A percentile compares a stretch with the other conserved stretches of the same genome.
Conservation (phyloP, 2,113 vertebrate genomes). For the Petaurus breviceps region DNA sequence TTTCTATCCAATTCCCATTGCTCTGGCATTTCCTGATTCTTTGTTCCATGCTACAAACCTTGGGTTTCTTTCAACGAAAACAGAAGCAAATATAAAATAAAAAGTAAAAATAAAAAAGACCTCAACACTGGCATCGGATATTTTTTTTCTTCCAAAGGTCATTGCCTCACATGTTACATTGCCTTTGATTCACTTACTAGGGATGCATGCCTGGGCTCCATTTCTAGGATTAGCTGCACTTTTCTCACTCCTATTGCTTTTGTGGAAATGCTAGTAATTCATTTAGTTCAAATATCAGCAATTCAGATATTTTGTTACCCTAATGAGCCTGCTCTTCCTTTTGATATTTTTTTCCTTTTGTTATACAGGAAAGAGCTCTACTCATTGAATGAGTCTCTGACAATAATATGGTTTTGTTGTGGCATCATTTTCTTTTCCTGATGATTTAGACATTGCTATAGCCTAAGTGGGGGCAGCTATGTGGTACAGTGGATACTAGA, state of each 20-base stretch:
- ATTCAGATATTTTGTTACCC: background rate
- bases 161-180: background rate
- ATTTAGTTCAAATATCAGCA: conserved; percentile 50
- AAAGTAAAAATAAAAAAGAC: conserved; percentile 7
- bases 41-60: conserved; percentile 12
- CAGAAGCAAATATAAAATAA: conserved; percentile 18
- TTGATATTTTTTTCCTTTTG: conserved; percentile 60
- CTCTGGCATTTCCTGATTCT: conserved; percentile 24
- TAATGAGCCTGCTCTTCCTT: conserved; percentile 50
- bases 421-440: background rate
- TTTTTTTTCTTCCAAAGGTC: background rate
- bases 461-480: background rate
- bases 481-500: background rate
- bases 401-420: background rate
- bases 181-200: background rate
- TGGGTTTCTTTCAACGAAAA: conserved; percentile 48
- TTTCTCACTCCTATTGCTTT: background rate
- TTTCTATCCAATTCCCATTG: conserved; percentile 15
- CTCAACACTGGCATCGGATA: background rate
- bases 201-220: background rate
- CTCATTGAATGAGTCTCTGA: conserved; percentile 16
- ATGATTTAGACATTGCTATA: background rate
- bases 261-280: conserved; percentile 19
- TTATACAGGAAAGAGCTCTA: conserved; percentile 49
- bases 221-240: conserved; percentile 20